Percentiles rank a stretch among this genome's conserved stretches.
Evolutionary conservation across 2,113 vertebrate species (phyloP).

Genomic region (Lagopus leucura): DNA sequence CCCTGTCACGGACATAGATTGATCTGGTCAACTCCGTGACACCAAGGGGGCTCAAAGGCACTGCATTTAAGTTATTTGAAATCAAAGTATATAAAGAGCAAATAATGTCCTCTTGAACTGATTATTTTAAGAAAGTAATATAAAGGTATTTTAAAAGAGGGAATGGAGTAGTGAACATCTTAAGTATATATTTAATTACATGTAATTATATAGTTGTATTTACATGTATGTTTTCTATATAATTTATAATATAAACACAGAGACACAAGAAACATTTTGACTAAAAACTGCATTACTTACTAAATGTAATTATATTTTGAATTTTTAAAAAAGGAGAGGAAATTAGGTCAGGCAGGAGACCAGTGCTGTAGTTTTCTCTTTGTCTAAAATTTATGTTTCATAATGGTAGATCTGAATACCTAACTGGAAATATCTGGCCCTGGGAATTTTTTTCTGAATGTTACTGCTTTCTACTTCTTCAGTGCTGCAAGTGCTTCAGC

Average conservation of each 20-base stretch:
- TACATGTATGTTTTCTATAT: too few relatives aligned
- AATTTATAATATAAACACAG: not conserved
- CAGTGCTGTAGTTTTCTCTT: accelerated
- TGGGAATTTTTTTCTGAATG: not conserved
- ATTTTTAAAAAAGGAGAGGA: not conserved
- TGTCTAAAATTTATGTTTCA: not conserved
- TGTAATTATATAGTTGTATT: too few relatives aligned
- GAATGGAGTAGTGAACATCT: not conserved
- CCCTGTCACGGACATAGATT: too few relatives aligned
- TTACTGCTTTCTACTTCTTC: not conserved
- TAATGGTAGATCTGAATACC: not conserved
- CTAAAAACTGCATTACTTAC: not conserved
- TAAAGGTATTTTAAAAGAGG: not conserved
- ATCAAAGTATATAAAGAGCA: not conserved
- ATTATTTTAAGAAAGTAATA: not conserved
- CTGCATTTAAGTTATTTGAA: not conserved
- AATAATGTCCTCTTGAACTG: not conserved
- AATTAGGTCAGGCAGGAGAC: accelerated
- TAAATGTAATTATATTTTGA: not conserved
- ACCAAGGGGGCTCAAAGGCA: not conserved
- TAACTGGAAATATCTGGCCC: not conserved
- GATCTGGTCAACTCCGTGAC: too few relatives aligned
- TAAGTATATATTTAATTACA: too few relatives aligned
- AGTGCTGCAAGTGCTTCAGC: not conserved
- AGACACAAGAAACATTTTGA: not conserved